Evolutionary conservation across 2,888 invertebrate genomes (phyloP), one percentile per base, ranked within the genome.

Genomic region (Ypsolopha sequella): DNA sequence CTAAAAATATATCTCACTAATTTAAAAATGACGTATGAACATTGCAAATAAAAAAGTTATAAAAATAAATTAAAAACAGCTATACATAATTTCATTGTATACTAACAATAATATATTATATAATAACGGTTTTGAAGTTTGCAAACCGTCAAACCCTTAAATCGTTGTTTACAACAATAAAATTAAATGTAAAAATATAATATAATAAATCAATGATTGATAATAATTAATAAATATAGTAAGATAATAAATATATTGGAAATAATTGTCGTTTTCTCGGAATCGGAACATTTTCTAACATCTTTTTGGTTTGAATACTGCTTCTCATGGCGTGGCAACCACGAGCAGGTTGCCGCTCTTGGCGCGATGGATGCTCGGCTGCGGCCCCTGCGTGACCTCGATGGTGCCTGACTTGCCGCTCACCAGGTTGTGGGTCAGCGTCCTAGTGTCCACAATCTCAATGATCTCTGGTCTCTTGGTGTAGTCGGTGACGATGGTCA

Each of bases 281-380:
- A 24, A 24, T 24, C 24, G 24, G 24, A 24, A 24, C 24, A 24
- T 24, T 24, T 24, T 7, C 7, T 47, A 36, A 36, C 24, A 4
- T 14, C 13, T 48, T 38, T 36, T 38, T 55, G 53, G 55, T 53
- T 39, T 13, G 39, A 63, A 63, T 62, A 59, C 58, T 62, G 58
- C 55, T 55, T 52, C 45, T 71, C 64, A 79, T 8, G 77, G 78
- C 13, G 73, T 63, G 51, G 77, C 76, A 51, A 79, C 95, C 74
- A 96, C 94, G 67, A 95, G 89, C 58, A 97, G 88, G 85, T 95
- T 92, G 55, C 96, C 96, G 73, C 91, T 93, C 84, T 93, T 93
- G 76, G 94, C 93, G 68, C 92, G 92, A 67, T 93, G 92, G 60
- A 96, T 94, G 61, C 90, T 89, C 56, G 94, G 91, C 59, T 91